Percentiles rank a stretch among this genome's conserved stretches.
Conservation (phyloP, 2,113 vertebrate genomes). For the Rafetus swinhoei region DNA sequence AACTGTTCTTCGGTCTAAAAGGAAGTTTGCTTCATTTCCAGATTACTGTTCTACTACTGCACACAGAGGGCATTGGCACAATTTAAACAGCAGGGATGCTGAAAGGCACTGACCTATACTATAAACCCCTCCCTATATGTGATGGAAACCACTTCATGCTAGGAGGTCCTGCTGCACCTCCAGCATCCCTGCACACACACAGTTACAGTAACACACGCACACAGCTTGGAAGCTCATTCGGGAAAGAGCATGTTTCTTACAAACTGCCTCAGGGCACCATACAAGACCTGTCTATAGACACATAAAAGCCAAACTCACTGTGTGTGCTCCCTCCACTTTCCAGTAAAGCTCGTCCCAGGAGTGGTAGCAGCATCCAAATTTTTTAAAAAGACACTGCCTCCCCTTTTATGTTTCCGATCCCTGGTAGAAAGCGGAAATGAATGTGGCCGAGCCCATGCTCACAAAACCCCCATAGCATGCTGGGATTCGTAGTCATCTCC, state of each 20-base stretch:
- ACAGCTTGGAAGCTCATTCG: neutral
- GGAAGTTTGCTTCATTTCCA: neutral
- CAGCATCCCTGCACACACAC: neutral
- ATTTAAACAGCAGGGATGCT: no score
- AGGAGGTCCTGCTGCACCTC: no score
- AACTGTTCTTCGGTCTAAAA: neutral
- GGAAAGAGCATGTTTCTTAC: neutral
- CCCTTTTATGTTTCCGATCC: slow-evolving; percentile 2
- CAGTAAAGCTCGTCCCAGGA: neutral
- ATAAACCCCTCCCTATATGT: no score
- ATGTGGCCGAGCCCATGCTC: neutral
- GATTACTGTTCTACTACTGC: neutral
- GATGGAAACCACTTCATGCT: no score
- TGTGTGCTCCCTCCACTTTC: neutral
- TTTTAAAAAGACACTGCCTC: accelerated
- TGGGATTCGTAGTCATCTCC: slow-evolving; percentile 64
- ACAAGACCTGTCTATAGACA: neutral
- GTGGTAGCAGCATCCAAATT: accelerated
- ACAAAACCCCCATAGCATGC: neutral
- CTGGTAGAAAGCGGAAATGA: slow-evolving; percentile 11
- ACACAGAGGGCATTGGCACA: neutral
- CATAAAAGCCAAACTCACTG: slow-evolving; percentile 37
- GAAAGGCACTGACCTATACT: no score
- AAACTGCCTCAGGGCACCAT: accelerated
- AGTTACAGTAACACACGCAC: accelerated